phyloP scores from a whole-genome alignment of 2,113 vertebrate species.

The Podarcis raffonei region DNA sequence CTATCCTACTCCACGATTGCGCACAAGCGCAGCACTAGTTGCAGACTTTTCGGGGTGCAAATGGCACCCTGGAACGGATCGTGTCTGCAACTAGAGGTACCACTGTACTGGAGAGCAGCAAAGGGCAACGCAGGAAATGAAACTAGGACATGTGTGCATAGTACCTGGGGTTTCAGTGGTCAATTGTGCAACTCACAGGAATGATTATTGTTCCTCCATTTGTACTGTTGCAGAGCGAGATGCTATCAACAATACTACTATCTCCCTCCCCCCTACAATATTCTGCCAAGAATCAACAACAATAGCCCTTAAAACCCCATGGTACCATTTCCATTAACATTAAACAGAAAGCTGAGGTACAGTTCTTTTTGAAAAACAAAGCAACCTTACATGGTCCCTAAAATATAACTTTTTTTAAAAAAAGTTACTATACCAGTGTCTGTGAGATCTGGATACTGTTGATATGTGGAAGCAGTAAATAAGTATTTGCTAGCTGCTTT shows the following conservation, averaged over 20 bases:
- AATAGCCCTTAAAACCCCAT: not conserved
- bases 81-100: too few species aligned
- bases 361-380: not conserved
- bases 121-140: not conserved
- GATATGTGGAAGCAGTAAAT: slow-evolving; percentile 89
- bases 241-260: not conserved
- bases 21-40: too few species aligned
- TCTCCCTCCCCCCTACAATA: too few species aligned
- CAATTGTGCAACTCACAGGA: not conserved
- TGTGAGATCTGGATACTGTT: slow-evolving; percentile 90
- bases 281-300: not conserved
- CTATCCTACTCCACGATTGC: too few species aligned
- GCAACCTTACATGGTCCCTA: not conserved
- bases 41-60: too few species aligned
- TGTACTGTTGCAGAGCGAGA: not conserved
- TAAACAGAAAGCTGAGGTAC: not conserved
- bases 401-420: not conserved
- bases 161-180: not conserved
- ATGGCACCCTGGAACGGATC: too few species aligned
- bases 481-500: slow-evolving; percentile 75
- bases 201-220: not conserved
- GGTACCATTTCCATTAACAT: not conserved
- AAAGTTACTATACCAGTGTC: slow-evolving; percentile 83
- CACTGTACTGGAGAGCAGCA: too few species aligned
- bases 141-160: too few species aligned